These are phyloP conservation scores for Aeoliscus strigatus DNA, from an alignment of 2,797 vertebrate genomes.

Conservation along the genomic window DNA sequence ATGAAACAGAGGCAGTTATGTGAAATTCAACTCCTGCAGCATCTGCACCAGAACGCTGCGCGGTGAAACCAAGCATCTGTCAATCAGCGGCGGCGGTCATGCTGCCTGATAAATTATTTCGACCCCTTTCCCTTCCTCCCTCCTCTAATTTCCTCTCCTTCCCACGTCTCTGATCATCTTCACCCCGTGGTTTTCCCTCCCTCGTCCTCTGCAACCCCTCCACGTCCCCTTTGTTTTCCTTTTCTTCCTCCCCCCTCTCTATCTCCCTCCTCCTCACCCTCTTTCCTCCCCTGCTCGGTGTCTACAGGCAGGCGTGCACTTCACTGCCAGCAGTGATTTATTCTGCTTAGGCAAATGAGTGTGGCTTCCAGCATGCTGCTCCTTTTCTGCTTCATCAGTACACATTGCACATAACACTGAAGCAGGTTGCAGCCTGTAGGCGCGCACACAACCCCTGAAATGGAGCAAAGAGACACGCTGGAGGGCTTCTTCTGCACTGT, in stretches of 20 bases:
- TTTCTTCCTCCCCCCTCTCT: no score
- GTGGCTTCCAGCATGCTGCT: conserved; percentile 65
- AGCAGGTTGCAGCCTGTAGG: conserved; percentile 67
- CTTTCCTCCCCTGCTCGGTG: conserved; percentile 34
- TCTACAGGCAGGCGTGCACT: conserved; percentile 57
- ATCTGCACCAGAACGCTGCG: no score
- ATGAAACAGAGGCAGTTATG: no score
- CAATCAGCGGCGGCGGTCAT: no score
- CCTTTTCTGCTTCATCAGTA: conserved; percentile 70
- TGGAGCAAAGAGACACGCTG: conserved; percentile 63
- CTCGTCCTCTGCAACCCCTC: conserved; percentile 9
- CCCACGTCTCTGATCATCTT: conserved; percentile 26
- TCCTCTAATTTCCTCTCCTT: conserved; percentile 33
- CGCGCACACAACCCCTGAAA: conserved; percentile 62
- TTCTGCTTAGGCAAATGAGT: conserved; percentile 71
- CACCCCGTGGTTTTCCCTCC: conserved; percentile 11
- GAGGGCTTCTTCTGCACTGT: conserved; percentile 54
- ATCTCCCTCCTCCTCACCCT: conserved; percentile 13
- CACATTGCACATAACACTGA: conserved; percentile 64
- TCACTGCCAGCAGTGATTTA: conserved; percentile 70
- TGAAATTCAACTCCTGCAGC: no score
- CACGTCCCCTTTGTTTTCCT: conserved; percentile 29
- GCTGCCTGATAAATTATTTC: no score
- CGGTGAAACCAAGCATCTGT: no score
- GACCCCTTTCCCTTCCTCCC: conserved; percentile 16